A percentile compares a stretch with the other conserved stretches of the same genome.
phyloP scores from a whole-genome alignment of 2,113 vertebrate species.

The Phrynosoma platyrhinos region DNA sequence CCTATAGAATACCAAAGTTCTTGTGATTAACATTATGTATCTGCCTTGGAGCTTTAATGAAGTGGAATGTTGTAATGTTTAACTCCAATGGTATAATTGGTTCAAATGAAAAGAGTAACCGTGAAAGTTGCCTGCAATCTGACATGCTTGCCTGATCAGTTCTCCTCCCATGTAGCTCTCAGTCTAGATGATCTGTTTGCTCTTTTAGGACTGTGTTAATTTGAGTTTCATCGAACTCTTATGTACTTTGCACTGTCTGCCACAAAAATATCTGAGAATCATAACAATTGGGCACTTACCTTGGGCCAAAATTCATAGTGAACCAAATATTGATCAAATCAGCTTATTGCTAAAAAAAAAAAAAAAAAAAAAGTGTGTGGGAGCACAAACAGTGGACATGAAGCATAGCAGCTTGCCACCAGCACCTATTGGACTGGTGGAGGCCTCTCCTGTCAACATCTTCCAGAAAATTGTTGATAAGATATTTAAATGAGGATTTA shows the following conservation, averaged over 20 bases:
- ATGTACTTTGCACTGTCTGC: neutral
- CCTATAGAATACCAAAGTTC: constrained; percentile 76
- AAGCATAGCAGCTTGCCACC: neutral
- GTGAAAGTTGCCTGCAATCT: neutral
- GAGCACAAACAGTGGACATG: neutral
- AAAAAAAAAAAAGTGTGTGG: no score
- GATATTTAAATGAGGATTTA: neutral
- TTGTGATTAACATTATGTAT: constrained; percentile 67
- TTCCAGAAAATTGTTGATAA: neutral
- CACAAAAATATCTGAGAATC: neutral
- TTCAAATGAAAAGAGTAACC: accelerated
- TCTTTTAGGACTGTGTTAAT: neutral
- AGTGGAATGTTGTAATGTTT: constrained; percentile 52
- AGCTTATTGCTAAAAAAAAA: neutral
- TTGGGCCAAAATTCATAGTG: neutral
- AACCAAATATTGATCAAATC: neutral
- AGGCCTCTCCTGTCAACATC: neutral
- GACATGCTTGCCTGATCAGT: neutral
- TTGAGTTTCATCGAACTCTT: neutral
- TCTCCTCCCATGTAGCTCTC: neutral
- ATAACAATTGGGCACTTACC: neutral
- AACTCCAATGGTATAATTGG: constrained; percentile 41
- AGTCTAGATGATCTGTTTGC: neutral
- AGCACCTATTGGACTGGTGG: neutral
- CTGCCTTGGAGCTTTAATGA: constrained; percentile 69